phyloP scores from a whole-genome alignment of 2,888 invertebrate species.

The Nephrocerus scutellatus region DNA sequence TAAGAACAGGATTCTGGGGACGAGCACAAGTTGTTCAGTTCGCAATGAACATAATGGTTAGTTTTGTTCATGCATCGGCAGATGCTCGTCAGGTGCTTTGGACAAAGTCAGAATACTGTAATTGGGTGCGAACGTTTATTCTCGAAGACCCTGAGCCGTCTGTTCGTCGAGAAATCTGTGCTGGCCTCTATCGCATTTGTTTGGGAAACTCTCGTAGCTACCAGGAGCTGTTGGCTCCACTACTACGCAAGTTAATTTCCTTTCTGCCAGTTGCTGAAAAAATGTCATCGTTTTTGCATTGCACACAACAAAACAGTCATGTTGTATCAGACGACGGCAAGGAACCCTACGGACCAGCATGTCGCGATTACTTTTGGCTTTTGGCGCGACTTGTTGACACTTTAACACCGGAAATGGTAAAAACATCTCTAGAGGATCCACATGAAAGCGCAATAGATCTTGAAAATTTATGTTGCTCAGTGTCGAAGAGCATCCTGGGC shows the following conservation, averaged over 20 bases:
- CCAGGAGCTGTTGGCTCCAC: slow-evolving; percentile 64
- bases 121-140: slow-evolving; percentile 78
- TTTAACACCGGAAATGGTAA: slow-evolving; percentile 69
- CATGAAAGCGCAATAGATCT: slow-evolving; percentile 56
- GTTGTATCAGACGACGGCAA: slow-evolving; percentile 57
- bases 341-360: slow-evolving; percentile 90
- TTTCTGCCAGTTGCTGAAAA: slow-evolving; percentile 78
- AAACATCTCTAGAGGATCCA: slow-evolving; percentile 51
- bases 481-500: slow-evolving; percentile 66
- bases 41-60: slow-evolving; percentile 84
- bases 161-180: slow-evolving; percentile 85
- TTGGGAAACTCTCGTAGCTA: slow-evolving; percentile 56
- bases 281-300: slow-evolving; percentile 55
- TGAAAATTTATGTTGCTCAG: slow-evolving; percentile 65
- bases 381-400: slow-evolving; percentile 83
- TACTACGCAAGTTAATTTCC: slow-evolving; percentile 71
- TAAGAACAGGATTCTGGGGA: slow-evolving; percentile 90
- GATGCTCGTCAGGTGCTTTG: slow-evolving; percentile 71
- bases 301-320: slow-evolving; percentile 36
- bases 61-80: slow-evolving; percentile 84
- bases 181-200: slow-evolving; percentile 83
- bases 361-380: slow-evolving; percentile 91
- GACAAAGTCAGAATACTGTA: slow-evolving; percentile 63
- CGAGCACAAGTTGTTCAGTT: slow-evolving; percentile 88
- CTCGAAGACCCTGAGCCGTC: slow-evolving; percentile 89